A percentile compares a stretch with the other conserved stretches of the same genome.
Conservation (phyloP, 2,797 vertebrate genomes). For the Cossypha dichroa region DNA sequence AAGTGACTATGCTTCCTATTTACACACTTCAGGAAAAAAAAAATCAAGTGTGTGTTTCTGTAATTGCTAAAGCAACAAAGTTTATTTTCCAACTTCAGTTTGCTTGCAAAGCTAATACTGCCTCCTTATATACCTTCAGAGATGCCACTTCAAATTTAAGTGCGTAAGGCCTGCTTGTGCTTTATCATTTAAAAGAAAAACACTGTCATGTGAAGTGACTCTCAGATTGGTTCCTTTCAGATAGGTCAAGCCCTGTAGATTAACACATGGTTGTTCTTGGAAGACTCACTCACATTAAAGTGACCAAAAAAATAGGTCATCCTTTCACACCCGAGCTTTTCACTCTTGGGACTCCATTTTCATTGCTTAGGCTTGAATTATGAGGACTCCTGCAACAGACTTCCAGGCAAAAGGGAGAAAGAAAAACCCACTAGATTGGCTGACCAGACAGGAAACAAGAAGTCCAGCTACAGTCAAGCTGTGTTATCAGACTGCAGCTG, state of each 20-base stretch:
- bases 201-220: background rate
- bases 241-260: background rate
- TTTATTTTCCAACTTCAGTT: background rate
- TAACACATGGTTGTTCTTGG: background rate
- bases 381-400: background rate
- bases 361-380: background rate
- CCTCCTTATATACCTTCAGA: background rate
- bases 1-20: background rate
- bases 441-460: background rate
- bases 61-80: background rate
- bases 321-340: background rate
- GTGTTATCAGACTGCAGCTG: background rate
- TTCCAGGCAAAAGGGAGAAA: background rate
- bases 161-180: background rate
- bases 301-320: background rate
- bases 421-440: background rate
- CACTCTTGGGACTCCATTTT: background rate
- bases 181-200: background rate
- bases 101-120: background rate
- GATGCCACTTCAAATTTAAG: background rate
- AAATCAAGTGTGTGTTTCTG: background rate
- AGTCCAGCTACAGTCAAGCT: background rate
- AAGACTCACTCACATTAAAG: background rate
- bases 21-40: background rate
- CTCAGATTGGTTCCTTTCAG: background rate